These are phyloP conservation scores for Coptodon rendalli DNA, from an alignment of 2,113 vertebrate species.

Conservation along the genomic window DNA sequence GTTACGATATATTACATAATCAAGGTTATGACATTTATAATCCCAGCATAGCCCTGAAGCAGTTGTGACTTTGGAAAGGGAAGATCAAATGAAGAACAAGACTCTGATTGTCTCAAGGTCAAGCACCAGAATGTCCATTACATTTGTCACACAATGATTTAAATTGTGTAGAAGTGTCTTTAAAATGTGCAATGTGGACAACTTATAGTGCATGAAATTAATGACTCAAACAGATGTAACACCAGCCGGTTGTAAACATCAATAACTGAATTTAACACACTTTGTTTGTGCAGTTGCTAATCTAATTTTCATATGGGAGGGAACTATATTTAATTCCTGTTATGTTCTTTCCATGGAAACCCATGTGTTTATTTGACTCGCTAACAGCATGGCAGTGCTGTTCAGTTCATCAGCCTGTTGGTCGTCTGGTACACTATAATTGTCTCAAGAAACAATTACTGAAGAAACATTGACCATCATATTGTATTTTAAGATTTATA, in stretches of 20 bases:
- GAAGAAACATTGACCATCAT: neutral
- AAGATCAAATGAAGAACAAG: constrained; percentile 37
- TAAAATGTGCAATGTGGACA: neutral
- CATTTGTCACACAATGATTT: neutral
- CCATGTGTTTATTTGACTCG: constrained; percentile 18
- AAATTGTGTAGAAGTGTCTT: neutral
- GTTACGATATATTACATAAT: constrained; percentile 53
- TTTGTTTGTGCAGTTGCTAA: constrained; percentile 60
- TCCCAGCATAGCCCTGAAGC: constrained; percentile 7
- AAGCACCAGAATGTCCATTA: neutral
- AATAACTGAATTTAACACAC: neutral
- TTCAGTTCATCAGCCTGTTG: neutral
- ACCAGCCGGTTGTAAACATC: neutral
- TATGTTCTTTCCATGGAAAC: constrained; percentile 53
- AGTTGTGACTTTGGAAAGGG: constrained; percentile 22
- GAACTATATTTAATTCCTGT: constrained; percentile 40
- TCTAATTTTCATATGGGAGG: constrained; percentile 23
- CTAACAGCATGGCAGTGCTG: neutral
- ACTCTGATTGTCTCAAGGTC: constrained; percentile 22
- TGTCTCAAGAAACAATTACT: neutral
- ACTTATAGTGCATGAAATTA: neutral
- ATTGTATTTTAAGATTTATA: neutral
- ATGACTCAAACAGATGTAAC: neutral
- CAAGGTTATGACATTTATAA: constrained; percentile 46
- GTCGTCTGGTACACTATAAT: neutral